Percentiles rank a stretch among this genome's conserved stretches.
These are phyloP conservation scores for Zaprionus kolodkinae DNA, from an alignment of 1,140 invertebrate genomes.

Conservation along the genomic window DNA sequence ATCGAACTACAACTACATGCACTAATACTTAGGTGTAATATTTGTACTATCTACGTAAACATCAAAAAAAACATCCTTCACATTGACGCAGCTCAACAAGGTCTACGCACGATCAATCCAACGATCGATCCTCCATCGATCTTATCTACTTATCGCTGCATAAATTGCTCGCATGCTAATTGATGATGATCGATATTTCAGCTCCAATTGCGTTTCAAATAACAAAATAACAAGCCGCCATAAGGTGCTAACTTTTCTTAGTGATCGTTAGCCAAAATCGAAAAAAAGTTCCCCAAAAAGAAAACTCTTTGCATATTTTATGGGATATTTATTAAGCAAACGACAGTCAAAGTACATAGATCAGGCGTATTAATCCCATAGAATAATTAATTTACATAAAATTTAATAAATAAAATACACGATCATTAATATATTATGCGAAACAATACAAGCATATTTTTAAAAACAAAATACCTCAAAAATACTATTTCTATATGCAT, in stretches of 20 bases:
- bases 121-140: neutral
- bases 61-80: neutral
- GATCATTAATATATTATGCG: no score
- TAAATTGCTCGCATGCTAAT: constrained; percentile 11
- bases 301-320: neutral
- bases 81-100: constrained; percentile 1
- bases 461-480: neutral
- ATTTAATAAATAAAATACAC: no score
- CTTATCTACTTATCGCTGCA: neutral
- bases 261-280: neutral
- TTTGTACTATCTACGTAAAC: neutral
- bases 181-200: neutral
- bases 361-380: no score
- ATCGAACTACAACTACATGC: constrained; percentile 1
- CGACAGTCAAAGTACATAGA: no score
- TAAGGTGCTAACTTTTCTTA: constrained; percentile 21
- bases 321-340: no score
- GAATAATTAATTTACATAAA: no score
- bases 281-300: neutral
- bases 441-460: neutral
- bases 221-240: constrained; percentile 11
- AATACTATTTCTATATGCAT: neutral
- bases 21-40: neutral
- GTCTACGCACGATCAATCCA: neutral
- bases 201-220: neutral